Conservation (phyloP, 2,888 invertebrate species). For the Folsomia candida region DNA sequence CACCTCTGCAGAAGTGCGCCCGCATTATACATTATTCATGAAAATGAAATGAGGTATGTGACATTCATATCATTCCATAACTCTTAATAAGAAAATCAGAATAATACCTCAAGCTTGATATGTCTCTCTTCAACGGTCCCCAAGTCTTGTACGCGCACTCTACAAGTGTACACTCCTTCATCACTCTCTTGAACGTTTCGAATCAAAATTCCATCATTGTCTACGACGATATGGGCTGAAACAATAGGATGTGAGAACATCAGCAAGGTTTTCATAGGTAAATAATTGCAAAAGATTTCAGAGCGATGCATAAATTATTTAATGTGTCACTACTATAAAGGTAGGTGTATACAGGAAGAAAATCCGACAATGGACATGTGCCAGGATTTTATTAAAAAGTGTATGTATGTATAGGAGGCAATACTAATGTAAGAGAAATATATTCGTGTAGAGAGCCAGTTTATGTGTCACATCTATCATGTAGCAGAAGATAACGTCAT, state of each 20-base stretch:
- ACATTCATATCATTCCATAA: too few relatives aligned
- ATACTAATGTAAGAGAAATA: too few relatives aligned
- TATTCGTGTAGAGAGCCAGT: too few relatives aligned
- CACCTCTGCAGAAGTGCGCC: neutral
- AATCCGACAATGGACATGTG: too few relatives aligned
- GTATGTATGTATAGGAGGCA: too few relatives aligned
- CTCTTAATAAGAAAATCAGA: constrained; percentile 8
- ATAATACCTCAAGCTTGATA: constrained; percentile 72
- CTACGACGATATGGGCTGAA: constrained; percentile 71
- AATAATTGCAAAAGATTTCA: neutral
- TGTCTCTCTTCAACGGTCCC: constrained; percentile 74
- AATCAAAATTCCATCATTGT: constrained; percentile 72
- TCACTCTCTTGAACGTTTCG: constrained; percentile 75
- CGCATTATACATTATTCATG: too few relatives aligned
- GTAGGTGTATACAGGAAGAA: too few relatives aligned
- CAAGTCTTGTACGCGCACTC: constrained; percentile 78
- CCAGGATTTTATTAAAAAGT: too few relatives aligned
- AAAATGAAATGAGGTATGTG: too few relatives aligned
- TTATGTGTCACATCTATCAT: too few relatives aligned
- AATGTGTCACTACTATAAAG: neutral
- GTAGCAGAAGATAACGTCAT: too few relatives aligned
- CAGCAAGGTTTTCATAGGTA: neutral
- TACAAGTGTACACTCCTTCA: constrained; percentile 81
- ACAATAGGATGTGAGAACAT: constrained; percentile 48
- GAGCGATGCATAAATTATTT: neutral